Percentiles rank a stretch among this genome's conserved stretches.
Conservation (phyloP, 2,888 invertebrate genomes). For the Hartigia nigra region DNA sequence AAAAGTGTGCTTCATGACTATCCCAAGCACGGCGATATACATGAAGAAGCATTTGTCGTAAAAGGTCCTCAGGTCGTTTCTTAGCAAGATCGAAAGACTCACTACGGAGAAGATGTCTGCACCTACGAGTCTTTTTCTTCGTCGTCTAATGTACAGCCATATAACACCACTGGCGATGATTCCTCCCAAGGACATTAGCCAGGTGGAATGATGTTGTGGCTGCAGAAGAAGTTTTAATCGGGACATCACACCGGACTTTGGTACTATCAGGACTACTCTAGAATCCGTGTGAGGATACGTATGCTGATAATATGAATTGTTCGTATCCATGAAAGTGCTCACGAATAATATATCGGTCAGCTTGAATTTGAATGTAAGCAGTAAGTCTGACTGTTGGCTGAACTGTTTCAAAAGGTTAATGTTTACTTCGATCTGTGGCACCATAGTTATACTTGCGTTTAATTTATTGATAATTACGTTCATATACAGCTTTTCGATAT, state of each 20-base stretch:
- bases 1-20: conserved; percentile 59
- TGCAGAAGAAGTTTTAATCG: neutral
- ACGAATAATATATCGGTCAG: neutral
- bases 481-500: neutral
- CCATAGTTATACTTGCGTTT: neutral
- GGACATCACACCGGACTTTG: neutral
- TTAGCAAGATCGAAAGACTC: neutral
- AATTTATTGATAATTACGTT: neutral
- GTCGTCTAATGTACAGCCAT: neutral
- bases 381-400: neutral
- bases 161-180: neutral
- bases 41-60: neutral
- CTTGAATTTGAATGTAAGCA: neutral
- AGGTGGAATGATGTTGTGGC: neutral
- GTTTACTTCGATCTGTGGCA: neutral
- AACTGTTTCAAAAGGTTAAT: neutral
- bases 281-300: neutral
- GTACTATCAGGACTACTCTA: neutral
- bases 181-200: neutral
- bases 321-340: neutral
- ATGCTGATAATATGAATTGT: neutral
- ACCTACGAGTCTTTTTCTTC: neutral
- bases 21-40: neutral
- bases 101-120: neutral
- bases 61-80: neutral